Conservation (phyloP, 2,888 invertebrate species). For the Pycnomerus fuliginosus region DNA sequence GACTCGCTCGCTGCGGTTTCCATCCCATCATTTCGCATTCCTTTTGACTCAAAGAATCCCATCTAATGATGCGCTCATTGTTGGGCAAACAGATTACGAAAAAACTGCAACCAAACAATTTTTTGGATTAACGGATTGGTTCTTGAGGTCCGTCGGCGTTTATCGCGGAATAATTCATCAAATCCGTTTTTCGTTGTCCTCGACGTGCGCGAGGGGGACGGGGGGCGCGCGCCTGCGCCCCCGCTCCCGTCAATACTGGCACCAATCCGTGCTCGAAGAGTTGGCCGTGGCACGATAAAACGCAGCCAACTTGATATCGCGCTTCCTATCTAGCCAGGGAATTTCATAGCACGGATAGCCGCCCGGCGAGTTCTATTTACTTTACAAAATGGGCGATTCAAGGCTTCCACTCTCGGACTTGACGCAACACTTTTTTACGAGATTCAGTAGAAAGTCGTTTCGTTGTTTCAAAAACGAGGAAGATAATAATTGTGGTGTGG, state of each 20-base stretch:
- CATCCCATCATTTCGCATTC: conserved; percentile 38
- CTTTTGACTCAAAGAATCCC: conserved; percentile 39
- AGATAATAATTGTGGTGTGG: no score
- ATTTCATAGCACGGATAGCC: conserved; percentile 19
- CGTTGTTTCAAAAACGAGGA: no score
- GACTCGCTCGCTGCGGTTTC: conserved; percentile 24
- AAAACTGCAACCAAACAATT: no score
- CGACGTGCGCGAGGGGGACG: conserved; percentile 6
- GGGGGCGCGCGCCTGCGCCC: conserved; percentile 33
- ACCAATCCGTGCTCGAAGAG: conserved; percentile 42
- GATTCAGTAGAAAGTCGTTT: no score
- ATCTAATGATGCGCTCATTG: conserved; percentile 34
- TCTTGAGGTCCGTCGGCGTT: neutral
- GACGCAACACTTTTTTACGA: no score
- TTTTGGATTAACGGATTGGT: no score
- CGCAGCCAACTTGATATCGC: conserved; percentile 20
- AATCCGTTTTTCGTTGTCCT: conserved; percentile 10
- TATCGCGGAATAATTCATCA: conserved; percentile 14
- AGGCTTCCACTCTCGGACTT: conserved; percentile 4
- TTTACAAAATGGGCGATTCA: conserved; percentile 21
- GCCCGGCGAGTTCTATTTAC: conserved; percentile 19
- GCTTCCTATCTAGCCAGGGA: conserved; percentile 22
- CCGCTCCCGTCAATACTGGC: conserved; percentile 43
- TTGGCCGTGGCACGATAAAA: conserved; percentile 22
- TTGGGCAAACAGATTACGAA: conserved; percentile 26